Evolutionary conservation across 2,113 vertebrate genomes (phyloP), one percentile per base, ranked within the genome.

Genomic region (Coptodon rendalli): DNA sequence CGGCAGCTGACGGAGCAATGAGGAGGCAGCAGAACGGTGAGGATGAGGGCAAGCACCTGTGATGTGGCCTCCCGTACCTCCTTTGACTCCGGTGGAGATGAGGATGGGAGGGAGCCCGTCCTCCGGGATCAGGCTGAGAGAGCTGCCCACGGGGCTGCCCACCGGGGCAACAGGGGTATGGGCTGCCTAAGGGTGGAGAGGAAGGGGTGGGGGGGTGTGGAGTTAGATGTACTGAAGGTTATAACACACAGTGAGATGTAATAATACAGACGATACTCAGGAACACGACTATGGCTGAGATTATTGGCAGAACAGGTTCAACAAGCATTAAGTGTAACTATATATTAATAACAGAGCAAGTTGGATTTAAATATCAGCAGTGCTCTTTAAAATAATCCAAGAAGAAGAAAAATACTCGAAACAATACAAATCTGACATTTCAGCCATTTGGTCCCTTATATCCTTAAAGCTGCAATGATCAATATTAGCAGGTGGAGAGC

Each of bases 31-130:
- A 90, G 86, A 89, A 91, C 89, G 94, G 94, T 93, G 93, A 95
- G 91, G 94, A 96, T 96, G 96, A 93, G 90, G 92, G 94, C 95
- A 96, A 96, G 96, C 96, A 97, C 96, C 97, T 97, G 96, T 96
- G 94, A 96, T 92, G 94, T 96, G 94, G 94, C 96, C 95, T 96
- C 96, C 95, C 96, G 93, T 97, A 99, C 99, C 99, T 98, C 98
- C 98, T 98, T 99, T 99, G 91, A 99, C 97, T 90, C 98, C 98
- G 16, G 98, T 99, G 95, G 99, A 99, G 95, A 99, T 99, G 93
- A 99, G 98, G 94, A 99, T 99, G 93, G 99, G 99, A 96, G 99
- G 99, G 94, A 99, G 98, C 24, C 99, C 99, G 93, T 99, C 98
- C 96, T 99, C 98, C 85, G 99, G 99, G 95, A 99, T 99, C 83